Conservation (phyloP, 2,888 invertebrate species). For the Cheilosia soror region DNA sequence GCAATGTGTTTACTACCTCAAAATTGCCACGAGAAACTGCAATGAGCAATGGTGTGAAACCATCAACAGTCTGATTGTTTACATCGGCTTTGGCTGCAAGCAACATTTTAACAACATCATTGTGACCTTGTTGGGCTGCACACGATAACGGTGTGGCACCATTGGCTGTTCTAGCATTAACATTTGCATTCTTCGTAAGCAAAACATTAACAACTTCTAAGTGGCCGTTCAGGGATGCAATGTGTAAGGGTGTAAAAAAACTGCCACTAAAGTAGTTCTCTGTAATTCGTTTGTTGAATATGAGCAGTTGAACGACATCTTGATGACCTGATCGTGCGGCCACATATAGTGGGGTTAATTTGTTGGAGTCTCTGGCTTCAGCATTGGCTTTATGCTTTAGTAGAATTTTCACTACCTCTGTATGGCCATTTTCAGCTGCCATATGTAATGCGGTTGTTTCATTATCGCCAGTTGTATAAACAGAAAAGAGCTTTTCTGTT, state of each 20-base stretch:
- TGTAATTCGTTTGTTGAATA: background rate
- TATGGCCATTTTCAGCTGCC: slow-evolving; percentile 31
- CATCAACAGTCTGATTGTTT: background rate
- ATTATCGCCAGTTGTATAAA: background rate
- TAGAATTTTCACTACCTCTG: background rate
- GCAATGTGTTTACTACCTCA: background rate
- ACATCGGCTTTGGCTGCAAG: background rate
- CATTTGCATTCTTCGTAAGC: background rate
- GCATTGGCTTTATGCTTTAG: background rate
- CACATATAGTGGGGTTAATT: background rate
- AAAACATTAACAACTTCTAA: background rate
- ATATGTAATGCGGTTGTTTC: slow-evolving; percentile 19
- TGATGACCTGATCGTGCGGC: background rate
- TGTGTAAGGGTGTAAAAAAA: background rate
- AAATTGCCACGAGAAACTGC: background rate
- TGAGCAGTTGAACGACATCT: background rate
- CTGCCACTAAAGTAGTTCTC: background rate
- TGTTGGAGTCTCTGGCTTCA: background rate
- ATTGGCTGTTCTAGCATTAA: background rate
- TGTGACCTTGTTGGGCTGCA: slow-evolving; percentile 3
- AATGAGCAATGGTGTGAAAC: background rate
- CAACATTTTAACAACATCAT: background rate
- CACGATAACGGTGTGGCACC: background rate
- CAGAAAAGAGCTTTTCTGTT: background rate
- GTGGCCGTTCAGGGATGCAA: background rate